Percentiles rank a stretch among this genome's conserved stretches.
Evolutionary conservation across 2,113 vertebrate genomes (phyloP).

Genomic region (Chaenocephalus aceratus): DNA sequence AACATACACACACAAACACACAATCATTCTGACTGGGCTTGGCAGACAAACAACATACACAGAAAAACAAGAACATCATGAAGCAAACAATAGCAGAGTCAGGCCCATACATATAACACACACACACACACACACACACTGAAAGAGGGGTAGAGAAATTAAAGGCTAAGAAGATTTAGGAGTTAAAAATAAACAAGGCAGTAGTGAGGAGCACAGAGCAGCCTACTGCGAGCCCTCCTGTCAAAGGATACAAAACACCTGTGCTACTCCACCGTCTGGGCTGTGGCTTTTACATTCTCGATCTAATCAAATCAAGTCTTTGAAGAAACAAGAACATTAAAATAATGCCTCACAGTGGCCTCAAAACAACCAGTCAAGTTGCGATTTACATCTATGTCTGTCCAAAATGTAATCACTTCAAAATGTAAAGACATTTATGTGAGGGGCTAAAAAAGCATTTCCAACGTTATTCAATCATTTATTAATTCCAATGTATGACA

Average conservation of each 20-base stretch:
- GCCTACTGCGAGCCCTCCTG: constrained; percentile 49
- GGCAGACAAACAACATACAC: constrained; percentile 38
- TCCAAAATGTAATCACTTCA: too few species aligned
- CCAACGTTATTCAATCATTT: too few species aligned
- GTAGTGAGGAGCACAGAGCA: constrained; percentile 57
- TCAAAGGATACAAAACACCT: constrained; percentile 44
- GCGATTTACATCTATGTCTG: too few species aligned
- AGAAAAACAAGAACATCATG: constrained; percentile 50
- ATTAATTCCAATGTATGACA: neutral
- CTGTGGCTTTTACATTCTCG: neutral
- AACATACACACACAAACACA: constrained; percentile 25
- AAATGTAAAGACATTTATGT: too few species aligned
- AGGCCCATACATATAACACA: constrained; percentile 16
- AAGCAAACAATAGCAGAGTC: constrained; percentile 52
- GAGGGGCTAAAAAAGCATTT: too few species aligned
- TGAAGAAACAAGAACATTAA: neutral
- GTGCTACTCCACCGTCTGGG: neutral
- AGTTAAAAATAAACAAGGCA: constrained; percentile 83
- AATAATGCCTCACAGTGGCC: too few species aligned
- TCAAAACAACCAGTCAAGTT: too few species aligned
- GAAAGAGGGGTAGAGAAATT: constrained; percentile 72
- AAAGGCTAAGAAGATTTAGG: constrained; percentile 83
- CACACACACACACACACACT: constrained; percentile 24
- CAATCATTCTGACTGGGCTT: constrained; percentile 39
- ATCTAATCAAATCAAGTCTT: neutral